phyloP scores from a whole-genome alignment of 1,140 invertebrate species.

The Lycorma delicatula region DNA sequence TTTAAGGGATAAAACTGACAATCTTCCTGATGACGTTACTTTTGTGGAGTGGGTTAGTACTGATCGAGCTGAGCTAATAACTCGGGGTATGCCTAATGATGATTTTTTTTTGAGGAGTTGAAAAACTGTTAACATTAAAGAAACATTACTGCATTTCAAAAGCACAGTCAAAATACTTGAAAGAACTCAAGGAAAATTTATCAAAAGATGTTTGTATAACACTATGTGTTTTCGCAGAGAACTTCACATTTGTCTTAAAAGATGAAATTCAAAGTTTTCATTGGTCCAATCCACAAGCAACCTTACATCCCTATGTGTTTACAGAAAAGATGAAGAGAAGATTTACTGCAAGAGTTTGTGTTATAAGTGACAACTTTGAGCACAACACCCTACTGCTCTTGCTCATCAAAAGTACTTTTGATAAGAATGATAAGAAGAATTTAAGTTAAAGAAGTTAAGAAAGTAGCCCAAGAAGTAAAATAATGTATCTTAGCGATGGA shows the following conservation, averaged over 20 bases:
- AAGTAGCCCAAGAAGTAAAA: background rate
- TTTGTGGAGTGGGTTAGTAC: conserved; percentile 17
- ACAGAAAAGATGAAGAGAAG: conserved; percentile 2
- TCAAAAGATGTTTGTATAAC: conserved; percentile 21
- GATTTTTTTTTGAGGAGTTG: background rate
- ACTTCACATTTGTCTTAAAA: conserved; percentile 32
- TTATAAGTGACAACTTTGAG: conserved; percentile 20
- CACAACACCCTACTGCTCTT: conserved; percentile 18
- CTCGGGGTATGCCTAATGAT: conserved; percentile 5
- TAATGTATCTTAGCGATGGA: conserved; percentile 11
- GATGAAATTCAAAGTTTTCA: conserved; percentile 31
- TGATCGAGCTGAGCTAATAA: conserved; percentile 11
- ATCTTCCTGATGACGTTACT: conserved; percentile 10
- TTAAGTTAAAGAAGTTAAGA: conserved; percentile 13
- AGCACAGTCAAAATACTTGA: conserved; percentile 23
- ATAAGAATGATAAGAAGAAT: no score
- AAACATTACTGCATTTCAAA: conserved; percentile 26
- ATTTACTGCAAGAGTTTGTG: conserved; percentile 10
- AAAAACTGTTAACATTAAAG: conserved; percentile 1
- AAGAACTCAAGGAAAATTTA: conserved; percentile 21
- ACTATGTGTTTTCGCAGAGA: conserved; percentile 33
- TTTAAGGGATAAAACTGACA: conserved; percentile 8
- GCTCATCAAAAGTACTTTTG: conserved; percentile 18
- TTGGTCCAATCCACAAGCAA: conserved; percentile 28
- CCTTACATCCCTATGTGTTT: conserved; percentile 22